phyloP scores from a whole-genome alignment of 2,113 vertebrate genomes.

The Caracal caracal region DNA sequence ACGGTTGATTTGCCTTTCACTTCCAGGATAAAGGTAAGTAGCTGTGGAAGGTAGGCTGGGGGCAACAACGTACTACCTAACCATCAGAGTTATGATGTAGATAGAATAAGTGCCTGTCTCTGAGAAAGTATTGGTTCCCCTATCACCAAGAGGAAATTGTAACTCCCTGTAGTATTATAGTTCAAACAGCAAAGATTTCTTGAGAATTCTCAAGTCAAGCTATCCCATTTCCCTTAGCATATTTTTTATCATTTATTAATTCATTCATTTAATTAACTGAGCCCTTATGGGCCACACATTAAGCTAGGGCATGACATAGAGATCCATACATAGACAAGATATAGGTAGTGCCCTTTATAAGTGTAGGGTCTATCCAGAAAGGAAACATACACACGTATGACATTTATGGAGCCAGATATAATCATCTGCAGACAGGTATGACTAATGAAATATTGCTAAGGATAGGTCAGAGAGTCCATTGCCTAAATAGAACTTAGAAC shows the following conservation, averaged over 20 bases:
- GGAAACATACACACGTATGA: neutral
- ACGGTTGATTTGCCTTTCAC: neutral
- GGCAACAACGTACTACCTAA: neutral
- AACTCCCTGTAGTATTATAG: constrained; percentile 28
- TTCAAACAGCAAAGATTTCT: neutral
- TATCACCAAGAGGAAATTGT: neutral
- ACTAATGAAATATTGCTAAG: neutral
- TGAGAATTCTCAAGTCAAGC: neutral
- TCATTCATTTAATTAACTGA: constrained; percentile 26
- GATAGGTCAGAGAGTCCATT: neutral
- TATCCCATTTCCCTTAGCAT: neutral
- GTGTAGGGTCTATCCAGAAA: constrained; percentile 15
- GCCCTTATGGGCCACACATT: neutral
- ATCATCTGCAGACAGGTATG: neutral
- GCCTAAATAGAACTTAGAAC: neutral
- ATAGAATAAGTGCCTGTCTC: neutral
- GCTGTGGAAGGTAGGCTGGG: neutral
- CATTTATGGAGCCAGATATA: neutral
- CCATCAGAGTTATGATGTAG: neutral
- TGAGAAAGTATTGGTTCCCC: constrained; percentile 4
- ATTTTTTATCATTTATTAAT: neutral
- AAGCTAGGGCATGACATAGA: neutral
- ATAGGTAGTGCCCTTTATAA: neutral
- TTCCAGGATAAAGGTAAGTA: neutral
- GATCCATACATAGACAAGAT: neutral